Conservation (phyloP, 2,888 invertebrate species). For the Branchipolynoe longqiensis region DNA sequence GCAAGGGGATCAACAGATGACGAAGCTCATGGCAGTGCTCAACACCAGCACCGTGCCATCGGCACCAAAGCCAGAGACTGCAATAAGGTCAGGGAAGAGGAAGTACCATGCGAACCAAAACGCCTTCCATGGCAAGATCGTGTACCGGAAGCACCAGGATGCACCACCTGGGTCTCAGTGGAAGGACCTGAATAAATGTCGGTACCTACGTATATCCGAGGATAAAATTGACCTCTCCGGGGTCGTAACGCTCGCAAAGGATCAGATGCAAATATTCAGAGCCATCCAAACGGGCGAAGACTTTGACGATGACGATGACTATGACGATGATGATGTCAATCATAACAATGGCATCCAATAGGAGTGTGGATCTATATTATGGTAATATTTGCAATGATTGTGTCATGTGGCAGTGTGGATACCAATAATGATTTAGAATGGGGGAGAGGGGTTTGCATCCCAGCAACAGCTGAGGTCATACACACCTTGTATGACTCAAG, state of each 20-base stretch:
- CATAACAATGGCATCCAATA: no score
- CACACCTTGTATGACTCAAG: no score
- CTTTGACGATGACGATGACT: not conserved
- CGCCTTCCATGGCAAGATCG: not conserved
- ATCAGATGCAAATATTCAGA: slow-evolving; percentile 65
- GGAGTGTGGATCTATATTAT: no score
- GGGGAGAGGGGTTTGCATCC: no score
- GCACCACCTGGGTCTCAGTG: slow-evolving; percentile 69
- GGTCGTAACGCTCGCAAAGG: slow-evolving; percentile 75
- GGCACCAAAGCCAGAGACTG: not conserved
- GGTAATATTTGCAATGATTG: no score
- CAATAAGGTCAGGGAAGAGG: not conserved
- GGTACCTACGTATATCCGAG: slow-evolving; percentile 75
- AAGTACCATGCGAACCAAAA: not conserved
- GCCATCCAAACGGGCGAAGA: not conserved
- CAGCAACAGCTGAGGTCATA: no score
- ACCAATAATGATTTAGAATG: no score
- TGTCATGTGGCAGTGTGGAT: no score
- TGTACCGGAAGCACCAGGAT: not conserved
- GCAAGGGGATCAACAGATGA: not conserved
- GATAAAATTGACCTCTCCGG: slow-evolving; percentile 76
- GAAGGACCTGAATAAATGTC: slow-evolving; percentile 77
- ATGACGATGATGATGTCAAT: no score
- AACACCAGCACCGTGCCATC: not conserved
- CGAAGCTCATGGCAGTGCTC: not conserved